Base-by-base conservation (phyloP, 2,113 vertebrate species). In the Proteles cristata region DNA sequence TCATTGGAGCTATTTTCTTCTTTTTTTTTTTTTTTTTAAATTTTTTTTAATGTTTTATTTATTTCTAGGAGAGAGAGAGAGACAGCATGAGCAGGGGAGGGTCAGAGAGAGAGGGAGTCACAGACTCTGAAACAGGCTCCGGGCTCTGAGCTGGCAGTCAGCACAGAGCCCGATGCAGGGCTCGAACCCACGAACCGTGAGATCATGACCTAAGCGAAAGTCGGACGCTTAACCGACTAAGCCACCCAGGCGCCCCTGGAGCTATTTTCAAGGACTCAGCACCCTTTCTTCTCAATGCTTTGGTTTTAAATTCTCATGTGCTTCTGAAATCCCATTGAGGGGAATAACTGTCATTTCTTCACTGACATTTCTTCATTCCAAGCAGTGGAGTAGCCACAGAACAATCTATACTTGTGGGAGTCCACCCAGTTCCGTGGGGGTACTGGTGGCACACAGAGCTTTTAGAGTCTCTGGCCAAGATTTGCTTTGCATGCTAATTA, bases 291-390 rank as follows among this genome's bases (percentile, higher is more conserved):
- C 93, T 95, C 39, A 35, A 23, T 31, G 94, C 76, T 91, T 97
- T 94, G 58, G 23, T 74, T 96, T 97, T 61, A 90, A 94, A 89
- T 88, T 21, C 2, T 87, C 9, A 77, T 86, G 93, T 71, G 94
- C 96, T 94, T 96, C 97, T 92, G 93, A 95, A 79, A 88, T 90
- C 10, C 19, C 25, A 82, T 14, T 65, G 71, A 86, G 45, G 55
- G 53, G 31, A 88, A 50, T 26, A 25, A 71, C 87, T 53, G 82
- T 89, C 2, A 21, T 93, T 97, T 77, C 63, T 94, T 15, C 82
- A 14, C 80, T 80, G 84, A 79, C 55, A 50, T 87, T 39, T 50
- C 82, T 53, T 25, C 25, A 85, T 53, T 25, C 25, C 45, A 74
- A 76, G 35, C 35, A 5, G 28, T 17, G 63, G 25, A 69, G 81